Evolutionary conservation across 2,888 invertebrate genomes (phyloP), one percentile per base, ranked within the genome.

Genomic region (Acanthosepion esculentum): DNA sequence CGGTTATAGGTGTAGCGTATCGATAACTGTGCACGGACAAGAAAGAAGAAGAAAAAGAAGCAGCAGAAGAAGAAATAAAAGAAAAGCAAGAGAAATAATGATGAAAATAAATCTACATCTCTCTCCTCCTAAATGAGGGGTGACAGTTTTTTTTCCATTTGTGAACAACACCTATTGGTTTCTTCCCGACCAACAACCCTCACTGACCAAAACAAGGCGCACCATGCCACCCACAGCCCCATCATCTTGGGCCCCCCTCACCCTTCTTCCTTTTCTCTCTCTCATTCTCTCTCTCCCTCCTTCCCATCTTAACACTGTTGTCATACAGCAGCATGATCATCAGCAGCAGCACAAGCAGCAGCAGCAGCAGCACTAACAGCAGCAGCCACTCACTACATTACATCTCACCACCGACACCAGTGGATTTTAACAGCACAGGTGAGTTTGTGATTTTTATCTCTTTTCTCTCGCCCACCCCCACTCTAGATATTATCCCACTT

Each of bases 391-490:
- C 78, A 78, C 78, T 78, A 78, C n/a, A 78, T 78, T n/a, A n/a
- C 33, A 78, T 78, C 78, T 78, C 78, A 78, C 78, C 33, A 78
- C 78, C 78, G 33, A 78, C 78, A n/a, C 78, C 78, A 78, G 78
- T 78, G 78, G 78, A 78, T 78, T 78, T 78, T 78, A 78, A 78
- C 78, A 78, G 78, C 78, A 78, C 78, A 78, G 78, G 78, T 78
- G 78, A 78, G 78, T 78, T 78, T 78, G n/a, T 78, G 78, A 78
- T 78, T 78, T 33, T 78, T 78, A 78, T 78, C 78, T 78, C 78
- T 78, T 78, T 26, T n/a, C 78, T 15, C 78, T n/a, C 33, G 41
- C 78, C 78, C 78, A n/a, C 78, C 23, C 10, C 12, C n/a, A 41
- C 41, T 41, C 41, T 41, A 41, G 41, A 41, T 41, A 41, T 41